A percentile compares a stretch with the other conserved stretches of the same genome.
phyloP scores from a whole-genome alignment of 1,140 invertebrate species.

The Acromyrmex heyeri region DNA sequence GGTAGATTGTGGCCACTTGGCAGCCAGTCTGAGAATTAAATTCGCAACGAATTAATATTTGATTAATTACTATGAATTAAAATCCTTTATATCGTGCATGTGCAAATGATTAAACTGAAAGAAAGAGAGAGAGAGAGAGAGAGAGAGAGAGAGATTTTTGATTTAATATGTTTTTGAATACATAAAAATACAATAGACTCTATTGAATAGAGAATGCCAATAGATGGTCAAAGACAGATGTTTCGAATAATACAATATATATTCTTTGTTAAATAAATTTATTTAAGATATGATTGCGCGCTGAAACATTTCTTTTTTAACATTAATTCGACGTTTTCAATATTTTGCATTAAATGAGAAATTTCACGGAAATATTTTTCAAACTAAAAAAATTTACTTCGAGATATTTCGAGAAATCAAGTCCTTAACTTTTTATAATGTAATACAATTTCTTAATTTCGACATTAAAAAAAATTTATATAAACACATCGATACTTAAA shows the following conservation, averaged over 20 bases:
- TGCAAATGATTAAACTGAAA: not conserved
- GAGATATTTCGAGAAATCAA: no score
- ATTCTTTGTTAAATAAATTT: no score
- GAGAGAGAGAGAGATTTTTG: not conserved
- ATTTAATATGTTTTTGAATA: no score
- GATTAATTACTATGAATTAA: slow-evolving; percentile 21
- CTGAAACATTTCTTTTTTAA: not conserved
- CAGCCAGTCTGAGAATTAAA: not conserved
- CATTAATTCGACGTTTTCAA: not conserved
- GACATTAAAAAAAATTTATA: not conserved
- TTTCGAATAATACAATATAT: no score
- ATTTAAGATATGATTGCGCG: no score
- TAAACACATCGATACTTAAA: not conserved
- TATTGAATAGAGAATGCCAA: no score
- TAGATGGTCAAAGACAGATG: not conserved
- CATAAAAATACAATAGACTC: not conserved
- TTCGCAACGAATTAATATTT: not conserved
- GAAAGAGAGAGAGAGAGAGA: not conserved
- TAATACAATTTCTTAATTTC: not conserved
- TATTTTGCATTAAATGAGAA: not conserved
- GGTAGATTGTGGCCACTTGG: not conserved
- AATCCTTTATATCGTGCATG: not conserved
- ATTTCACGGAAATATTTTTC: not conserved
- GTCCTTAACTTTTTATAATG: not conserved
- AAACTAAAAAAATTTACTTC: not conserved